Percentiles rank a stretch among this genome's conserved stretches.
These are phyloP conservation scores for Luscinia megarhynchos DNA, from an alignment of 2,797 vertebrate genomes.

Conservation along the genomic window DNA sequence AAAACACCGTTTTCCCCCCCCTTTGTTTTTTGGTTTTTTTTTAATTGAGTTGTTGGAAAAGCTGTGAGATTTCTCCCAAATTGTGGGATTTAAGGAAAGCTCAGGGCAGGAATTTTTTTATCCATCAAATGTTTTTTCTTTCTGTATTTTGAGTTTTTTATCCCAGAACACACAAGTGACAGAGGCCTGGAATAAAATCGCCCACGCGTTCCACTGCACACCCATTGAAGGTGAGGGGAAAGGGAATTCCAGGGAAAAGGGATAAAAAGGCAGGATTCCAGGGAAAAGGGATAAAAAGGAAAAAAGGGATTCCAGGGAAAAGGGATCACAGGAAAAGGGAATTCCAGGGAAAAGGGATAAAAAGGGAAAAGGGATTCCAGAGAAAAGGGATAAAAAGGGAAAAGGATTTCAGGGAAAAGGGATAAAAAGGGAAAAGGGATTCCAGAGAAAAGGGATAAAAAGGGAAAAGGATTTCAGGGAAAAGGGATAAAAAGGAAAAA, in stretches of 20 bases:
- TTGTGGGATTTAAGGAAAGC: fast-evolving
- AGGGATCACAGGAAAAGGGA: neutral
- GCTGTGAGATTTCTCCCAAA: too few species aligned
- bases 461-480: too few species aligned
- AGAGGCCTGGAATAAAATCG: constrained; percentile 98
- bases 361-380: too few species aligned
- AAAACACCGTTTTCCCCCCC: neutral
- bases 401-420: neutral
- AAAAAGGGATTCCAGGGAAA: neutral
- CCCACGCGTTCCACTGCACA: constrained; percentile 95
- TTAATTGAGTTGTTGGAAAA: neutral
- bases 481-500: too few species aligned
- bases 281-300: too few species aligned
- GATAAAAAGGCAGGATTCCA: too few species aligned
- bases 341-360: neutral
- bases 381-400: neutral
- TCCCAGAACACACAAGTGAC: constrained; percentile 95
- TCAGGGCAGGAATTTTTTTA: neutral
- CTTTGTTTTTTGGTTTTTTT: too few species aligned
- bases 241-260: neutral
- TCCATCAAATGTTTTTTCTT: neutral
- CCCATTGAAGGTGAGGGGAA: constrained; percentile 88
- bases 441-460: too few species aligned
- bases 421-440: too few species aligned
- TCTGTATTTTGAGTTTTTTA: neutral